Evolutionary conservation across 2,888 invertebrate genomes (phyloP).

Genomic region (Mesodorylaimus sp.): DNA sequence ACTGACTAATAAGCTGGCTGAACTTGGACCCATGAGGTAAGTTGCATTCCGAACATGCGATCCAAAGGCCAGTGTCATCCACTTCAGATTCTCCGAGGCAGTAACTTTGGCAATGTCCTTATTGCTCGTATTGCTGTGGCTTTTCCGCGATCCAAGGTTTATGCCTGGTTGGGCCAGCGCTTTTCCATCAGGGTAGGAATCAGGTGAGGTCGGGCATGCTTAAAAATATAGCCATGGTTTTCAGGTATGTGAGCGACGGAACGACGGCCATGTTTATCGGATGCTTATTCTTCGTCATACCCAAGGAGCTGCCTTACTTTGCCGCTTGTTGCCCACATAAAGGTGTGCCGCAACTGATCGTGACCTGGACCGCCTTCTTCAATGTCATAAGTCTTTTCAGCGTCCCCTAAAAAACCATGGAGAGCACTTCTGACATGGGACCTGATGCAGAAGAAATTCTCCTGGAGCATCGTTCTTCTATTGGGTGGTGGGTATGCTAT

Average conservation of each 20-base stretch:
- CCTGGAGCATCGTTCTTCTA: slow-evolving; percentile 22
- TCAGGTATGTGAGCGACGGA: slow-evolving; percentile 27
- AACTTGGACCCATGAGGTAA: slow-evolving; percentile 15
- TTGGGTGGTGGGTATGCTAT: slow-evolving; percentile 25
- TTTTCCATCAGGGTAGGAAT: slow-evolving; percentile 17
- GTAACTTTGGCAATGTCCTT: slow-evolving; percentile 40
- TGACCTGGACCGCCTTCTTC: too few species aligned
- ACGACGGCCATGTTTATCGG: slow-evolving; percentile 53
- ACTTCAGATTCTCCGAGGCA: too few species aligned
- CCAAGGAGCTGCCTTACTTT: slow-evolving; percentile 51
- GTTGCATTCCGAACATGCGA: not conserved
- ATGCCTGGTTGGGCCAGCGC: slow-evolving; percentile 59
- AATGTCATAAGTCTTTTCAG: too few species aligned
- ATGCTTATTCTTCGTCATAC: slow-evolving; percentile 58
- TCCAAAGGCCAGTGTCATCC: too few species aligned
- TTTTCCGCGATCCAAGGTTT: slow-evolving; percentile 68
- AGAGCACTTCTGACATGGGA: slow-evolving; percentile 29
- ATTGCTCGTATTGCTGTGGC: slow-evolving; percentile 61
- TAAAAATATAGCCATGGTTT: slow-evolving; percentile 26
- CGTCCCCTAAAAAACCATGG: too few species aligned
- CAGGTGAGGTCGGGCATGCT: not conserved
- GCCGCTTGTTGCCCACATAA: too few species aligned
- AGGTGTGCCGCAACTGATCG: too few species aligned
- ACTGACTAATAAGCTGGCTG: slow-evolving; percentile 14
- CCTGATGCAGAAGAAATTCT: slow-evolving; percentile 17